A percentile compares a stretch with the other conserved stretches of the same genome.
phyloP scores from a whole-genome alignment of 2,797 vertebrate species.

The Pteropus rufus region DNA sequence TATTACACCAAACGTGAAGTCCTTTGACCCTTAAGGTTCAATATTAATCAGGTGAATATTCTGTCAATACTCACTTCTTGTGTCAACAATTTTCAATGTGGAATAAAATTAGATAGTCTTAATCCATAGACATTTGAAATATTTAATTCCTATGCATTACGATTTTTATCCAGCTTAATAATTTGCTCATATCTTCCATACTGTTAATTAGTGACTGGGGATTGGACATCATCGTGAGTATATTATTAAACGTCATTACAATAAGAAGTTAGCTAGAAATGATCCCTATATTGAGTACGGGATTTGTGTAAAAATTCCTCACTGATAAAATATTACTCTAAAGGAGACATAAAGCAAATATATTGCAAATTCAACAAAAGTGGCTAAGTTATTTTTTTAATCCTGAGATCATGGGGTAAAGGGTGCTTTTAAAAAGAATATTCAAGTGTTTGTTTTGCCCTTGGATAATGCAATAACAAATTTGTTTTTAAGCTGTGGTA shows the following conservation, averaged over 20 bases:
- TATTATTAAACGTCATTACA: neutral
- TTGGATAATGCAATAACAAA: constrained; percentile 10
- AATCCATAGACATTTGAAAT: constrained; percentile 47
- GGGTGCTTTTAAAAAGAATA: constrained; percentile 1
- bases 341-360: constrained; percentile 39
- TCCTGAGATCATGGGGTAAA: neutral
- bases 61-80: constrained; percentile 68
- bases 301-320: constrained; percentile 16
- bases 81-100: constrained; percentile 50
- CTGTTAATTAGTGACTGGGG: neutral
- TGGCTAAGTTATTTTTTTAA: constrained; percentile 34
- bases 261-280: neutral
- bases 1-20: constrained; percentile 71
- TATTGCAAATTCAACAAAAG: constrained; percentile 42
- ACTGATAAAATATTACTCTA: constrained; percentile 30
- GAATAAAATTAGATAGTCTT: constrained; percentile 63
- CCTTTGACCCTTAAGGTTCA: constrained; percentile 70
- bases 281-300: neutral
- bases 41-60: constrained; percentile 56
- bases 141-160: neutral
- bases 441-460: neutral
- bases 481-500: constrained; percentile 22
- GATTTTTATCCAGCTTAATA: constrained; percentile 17
- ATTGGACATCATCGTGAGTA: neutral
- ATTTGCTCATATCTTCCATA: constrained; percentile 9